A percentile compares a stretch with the other conserved stretches of the same genome.
phyloP scores from a whole-genome alignment of 2,888 invertebrate genomes.

The Lasiommata megera region DNA sequence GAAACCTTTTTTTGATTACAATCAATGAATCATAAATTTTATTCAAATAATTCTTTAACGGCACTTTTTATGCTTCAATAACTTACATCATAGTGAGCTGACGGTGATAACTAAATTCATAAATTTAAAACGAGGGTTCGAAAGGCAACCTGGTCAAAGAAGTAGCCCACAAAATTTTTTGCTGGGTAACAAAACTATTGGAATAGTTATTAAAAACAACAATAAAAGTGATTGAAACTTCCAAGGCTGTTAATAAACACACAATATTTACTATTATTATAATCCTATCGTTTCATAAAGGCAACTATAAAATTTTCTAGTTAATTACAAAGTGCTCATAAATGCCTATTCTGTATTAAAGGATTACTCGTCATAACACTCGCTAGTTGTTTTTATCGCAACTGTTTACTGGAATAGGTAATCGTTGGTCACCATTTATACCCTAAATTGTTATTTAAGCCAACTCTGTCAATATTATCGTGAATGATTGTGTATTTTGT shows the following conservation, averaged over 20 bases:
- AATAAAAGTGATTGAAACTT: neutral
- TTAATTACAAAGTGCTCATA: slow-evolving; percentile 16
- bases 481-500: slow-evolving; percentile 20
- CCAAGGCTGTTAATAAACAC: too few relatives aligned
- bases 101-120: too few relatives aligned
- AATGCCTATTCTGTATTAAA: slow-evolving; percentile 28
- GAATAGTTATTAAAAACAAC: neutral
- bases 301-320: slow-evolving; percentile 4
- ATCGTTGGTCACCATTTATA: slow-evolving; percentile 55
- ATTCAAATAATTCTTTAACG: too few relatives aligned
- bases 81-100: too few relatives aligned
- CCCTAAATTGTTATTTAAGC: slow-evolving; percentile 60
- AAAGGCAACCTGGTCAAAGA: too few relatives aligned
- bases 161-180: too few relatives aligned
- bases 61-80: too few relatives aligned
- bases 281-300: neutral
- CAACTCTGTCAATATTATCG: slow-evolving; percentile 48
- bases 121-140: too few relatives aligned
- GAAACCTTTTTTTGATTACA: too few relatives aligned
- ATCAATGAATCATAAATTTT: too few relatives aligned
- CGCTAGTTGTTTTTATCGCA: slow-evolving; percentile 62
- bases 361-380: slow-evolving; percentile 44
- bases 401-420: slow-evolving; percentile 54
- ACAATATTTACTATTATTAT: neutral
- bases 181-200: too few relatives aligned